phyloP scores from a whole-genome alignment of 1,140 invertebrate genomes.

The Leptoteleia sp. region DNA sequence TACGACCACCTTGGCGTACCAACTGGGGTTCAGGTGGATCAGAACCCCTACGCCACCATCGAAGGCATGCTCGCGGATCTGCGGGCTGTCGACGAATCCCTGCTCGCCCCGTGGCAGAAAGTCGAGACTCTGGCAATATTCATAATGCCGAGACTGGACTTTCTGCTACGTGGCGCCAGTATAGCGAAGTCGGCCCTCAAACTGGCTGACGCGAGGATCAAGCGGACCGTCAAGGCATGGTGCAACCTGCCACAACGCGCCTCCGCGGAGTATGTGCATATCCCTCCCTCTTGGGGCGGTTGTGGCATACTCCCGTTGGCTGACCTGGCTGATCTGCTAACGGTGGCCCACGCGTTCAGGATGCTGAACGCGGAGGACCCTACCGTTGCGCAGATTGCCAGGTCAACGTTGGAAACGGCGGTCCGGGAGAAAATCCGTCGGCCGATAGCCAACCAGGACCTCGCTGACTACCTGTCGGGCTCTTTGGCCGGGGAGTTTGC shows the following conservation, averaged over 20 bases:
- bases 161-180: constrained; percentile 60
- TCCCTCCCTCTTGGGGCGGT: constrained; percentile 56
- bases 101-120: constrained; percentile 77
- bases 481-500: constrained; percentile 36
- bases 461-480: constrained; percentile 59
- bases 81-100: constrained; percentile 36
- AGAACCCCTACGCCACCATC: too few relatives aligned
- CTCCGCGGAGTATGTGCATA: constrained; percentile 62
- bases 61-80: constrained; percentile 43
- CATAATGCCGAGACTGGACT: constrained; percentile 70
- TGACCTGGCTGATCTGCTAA: constrained; percentile 52
- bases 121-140: constrained; percentile 72
- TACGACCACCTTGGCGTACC: too few relatives aligned
- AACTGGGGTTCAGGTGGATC: too few relatives aligned
- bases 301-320: constrained; percentile 63
- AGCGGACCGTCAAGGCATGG: constrained; percentile 64
- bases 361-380: constrained; percentile 62
- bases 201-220: constrained; percentile 50
- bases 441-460: constrained; percentile 5
- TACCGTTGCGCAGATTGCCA: constrained; percentile 50
- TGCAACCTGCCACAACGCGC: constrained; percentile 69
- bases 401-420: constrained; percentile 14
- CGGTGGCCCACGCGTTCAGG: constrained; percentile 66
- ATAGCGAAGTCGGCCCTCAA: too few relatives aligned
- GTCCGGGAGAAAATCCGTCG: constrained; percentile 17